Percentiles rank a stretch among this genome's conserved stretches.
These are phyloP conservation scores for Habrosyne pyritoides DNA, from an alignment of 2,888 invertebrate genomes.

Conservation along the genomic window DNA sequence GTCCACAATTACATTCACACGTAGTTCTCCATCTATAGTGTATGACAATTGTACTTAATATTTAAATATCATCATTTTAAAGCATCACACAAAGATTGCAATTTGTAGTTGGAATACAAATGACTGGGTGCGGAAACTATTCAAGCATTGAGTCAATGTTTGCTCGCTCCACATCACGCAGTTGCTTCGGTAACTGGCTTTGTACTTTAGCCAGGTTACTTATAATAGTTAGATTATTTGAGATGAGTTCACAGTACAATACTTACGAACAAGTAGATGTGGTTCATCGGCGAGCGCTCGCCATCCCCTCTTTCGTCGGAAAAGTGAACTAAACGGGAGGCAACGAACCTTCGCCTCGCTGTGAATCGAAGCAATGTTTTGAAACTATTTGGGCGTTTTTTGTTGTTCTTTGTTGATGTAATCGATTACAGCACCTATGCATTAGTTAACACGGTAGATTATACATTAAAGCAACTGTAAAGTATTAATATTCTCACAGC, in stretches of 20 bases:
- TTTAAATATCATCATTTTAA: neutral
- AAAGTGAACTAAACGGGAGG: neutral
- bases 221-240: slow-evolving; percentile 3
- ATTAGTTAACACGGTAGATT: neutral
- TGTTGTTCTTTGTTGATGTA: neutral
- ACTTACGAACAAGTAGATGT: neutral
- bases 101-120: slow-evolving; percentile 42
- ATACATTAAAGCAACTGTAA: neutral
- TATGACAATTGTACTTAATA: neutral
- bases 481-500: neutral
- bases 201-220: neutral
- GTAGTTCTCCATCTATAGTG: neutral
- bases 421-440: neutral
- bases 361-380: neutral
- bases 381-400: slow-evolving; percentile 4
- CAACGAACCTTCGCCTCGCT: neutral
- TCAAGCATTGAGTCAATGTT: slow-evolving; percentile 56
- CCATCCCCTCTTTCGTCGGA: slow-evolving; percentile 1
- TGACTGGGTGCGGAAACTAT: slow-evolving; percentile 31
- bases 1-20: neutral
- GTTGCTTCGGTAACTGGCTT: slow-evolving; percentile 27
- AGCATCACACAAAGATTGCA: slow-evolving; percentile 5
- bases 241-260: slow-evolving; percentile 1
- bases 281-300: neutral
- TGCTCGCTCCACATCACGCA: slow-evolving; percentile 44